phyloP scores from a whole-genome alignment of 2,888 invertebrate genomes.

The Pristionchus mayeri region DNA sequence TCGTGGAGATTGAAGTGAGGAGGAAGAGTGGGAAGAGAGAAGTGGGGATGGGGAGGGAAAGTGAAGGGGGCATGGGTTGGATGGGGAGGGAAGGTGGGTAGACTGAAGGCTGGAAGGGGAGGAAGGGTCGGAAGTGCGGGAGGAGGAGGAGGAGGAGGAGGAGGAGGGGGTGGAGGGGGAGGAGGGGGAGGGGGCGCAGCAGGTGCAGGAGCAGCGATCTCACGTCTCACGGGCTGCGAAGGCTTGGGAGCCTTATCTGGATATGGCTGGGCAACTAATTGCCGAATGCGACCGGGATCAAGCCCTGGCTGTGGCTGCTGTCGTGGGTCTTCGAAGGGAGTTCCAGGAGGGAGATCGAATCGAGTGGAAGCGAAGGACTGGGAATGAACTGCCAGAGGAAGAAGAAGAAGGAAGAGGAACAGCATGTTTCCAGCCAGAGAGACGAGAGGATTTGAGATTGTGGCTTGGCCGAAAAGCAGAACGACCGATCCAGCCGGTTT shows the following conservation, averaged over 20 bases:
- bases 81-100: constrained; percentile 23
- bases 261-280: constrained; percentile 56
- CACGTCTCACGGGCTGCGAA: constrained; percentile 53
- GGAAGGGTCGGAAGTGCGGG: constrained; percentile 54
- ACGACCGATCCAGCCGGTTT: constrained; percentile 23
- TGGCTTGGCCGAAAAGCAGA: constrained; percentile 29
- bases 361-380: constrained; percentile 60
- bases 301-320: constrained; percentile 44
- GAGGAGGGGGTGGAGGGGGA: constrained; percentile 40
- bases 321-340: constrained; percentile 61
- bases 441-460: background rate
- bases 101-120: constrained; percentile 49
- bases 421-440: background rate
- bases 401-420: background rate
- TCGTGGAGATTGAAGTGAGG: background rate
- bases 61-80: background rate
- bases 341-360: constrained; percentile 60
- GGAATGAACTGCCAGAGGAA: background rate
- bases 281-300: constrained; percentile 55
- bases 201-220: background rate
- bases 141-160: constrained; percentile 54
- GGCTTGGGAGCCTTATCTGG: constrained; percentile 53
- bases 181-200: background rate
- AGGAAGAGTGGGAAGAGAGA: background rate
- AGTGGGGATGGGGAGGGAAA: constrained; percentile 32